phyloP scores from a whole-genome alignment of 2,797 vertebrate species.

The Nannoperca australis region DNA sequence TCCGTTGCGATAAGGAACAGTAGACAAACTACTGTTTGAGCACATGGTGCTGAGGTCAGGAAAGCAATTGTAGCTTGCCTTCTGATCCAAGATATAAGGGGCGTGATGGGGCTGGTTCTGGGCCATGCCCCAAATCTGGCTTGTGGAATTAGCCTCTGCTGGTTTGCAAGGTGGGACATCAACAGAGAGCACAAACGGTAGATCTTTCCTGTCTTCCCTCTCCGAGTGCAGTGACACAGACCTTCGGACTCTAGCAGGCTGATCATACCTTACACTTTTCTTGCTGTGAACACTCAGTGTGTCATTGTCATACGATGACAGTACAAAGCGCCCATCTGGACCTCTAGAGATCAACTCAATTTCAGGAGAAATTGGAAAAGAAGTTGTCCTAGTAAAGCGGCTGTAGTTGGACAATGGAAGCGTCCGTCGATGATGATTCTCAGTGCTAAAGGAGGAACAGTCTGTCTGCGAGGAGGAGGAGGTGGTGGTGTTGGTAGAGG shows the following conservation, averaged over 20 bases:
- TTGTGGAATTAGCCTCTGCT: slow-evolving; percentile 10
- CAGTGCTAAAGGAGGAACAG: slow-evolving; percentile 72
- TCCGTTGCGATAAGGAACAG: slow-evolving; percentile 28
- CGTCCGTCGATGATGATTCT: slow-evolving; percentile 58
- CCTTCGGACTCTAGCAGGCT: slow-evolving; percentile 56
- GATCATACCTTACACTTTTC: slow-evolving; percentile 52
- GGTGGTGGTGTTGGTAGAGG: slow-evolving; percentile 60
- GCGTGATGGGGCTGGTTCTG: slow-evolving; percentile 41
- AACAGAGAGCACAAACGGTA: slow-evolving; percentile 84
- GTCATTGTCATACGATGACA: slow-evolving; percentile 62
- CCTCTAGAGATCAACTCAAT: slow-evolving; percentile 92
- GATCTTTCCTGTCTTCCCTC: slow-evolving; percentile 65
- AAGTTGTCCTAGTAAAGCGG: slow-evolving; percentile 67
- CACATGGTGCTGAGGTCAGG: slow-evolving; percentile 71
- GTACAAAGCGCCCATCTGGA: slow-evolving; percentile 92
- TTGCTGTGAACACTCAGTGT: slow-evolving; percentile 42
- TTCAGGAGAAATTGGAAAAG: slow-evolving; percentile 67
- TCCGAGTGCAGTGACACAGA: slow-evolving; percentile 77
- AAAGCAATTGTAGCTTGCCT: slow-evolving; percentile 37
- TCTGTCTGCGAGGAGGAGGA: slow-evolving; percentile 78
- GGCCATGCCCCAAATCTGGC: slow-evolving; percentile 34
- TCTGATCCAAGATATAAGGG: slow-evolving; percentile 38
- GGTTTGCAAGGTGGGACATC: slow-evolving; percentile 74
- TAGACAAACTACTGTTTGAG: slow-evolving; percentile 67
- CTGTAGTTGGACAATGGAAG: slow-evolving; percentile 60